Evolutionary conservation across 1,140 invertebrate genomes (phyloP), one percentile per base, ranked within the genome.

Genomic region (Euwallacea similis): DNA sequence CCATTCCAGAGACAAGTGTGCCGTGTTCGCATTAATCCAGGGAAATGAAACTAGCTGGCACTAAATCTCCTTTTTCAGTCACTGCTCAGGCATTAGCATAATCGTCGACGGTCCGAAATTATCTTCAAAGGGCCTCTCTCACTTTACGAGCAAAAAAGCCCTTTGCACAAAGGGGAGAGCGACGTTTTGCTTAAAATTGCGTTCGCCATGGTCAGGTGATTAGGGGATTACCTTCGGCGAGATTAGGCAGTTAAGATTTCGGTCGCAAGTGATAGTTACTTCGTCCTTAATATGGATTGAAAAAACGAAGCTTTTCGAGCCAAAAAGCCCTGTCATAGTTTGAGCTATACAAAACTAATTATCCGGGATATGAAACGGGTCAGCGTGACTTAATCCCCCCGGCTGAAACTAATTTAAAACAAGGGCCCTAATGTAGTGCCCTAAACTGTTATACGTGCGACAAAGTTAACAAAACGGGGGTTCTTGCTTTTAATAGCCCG

Each of bases 61-160:
- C 46, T 50, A 50, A 50, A 50, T 50, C 46, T 50, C 46, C 46
- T 50, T 50, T 50, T 50, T 50, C 46, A 50, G 46, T 50, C 46
- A 50, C 46, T 50, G 46, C 46, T 50, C 46, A 10, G 46, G 13
- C 13, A 50, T 50, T 50, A 50, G 46, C 46, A 50, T 50, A 50
- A 50, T 50, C 46, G 46, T 50, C 46, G 46, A 11, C 46, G 46
- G 46, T 50, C 46, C 46, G 13, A 50, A 50, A 50, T 13, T 10
- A 50, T 50, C 46, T 50, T 13, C 9, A 50, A 50, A 50, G 46
- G 46, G 13, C 46, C 46, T 33, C 21, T 33, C 46, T 50, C 46
- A 11, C 46, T 50, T 50, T 50, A 50, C 46, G 46, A 50, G 46
- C 46, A 50, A 50, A 50, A 50, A 50, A 13, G 46, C 46, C 13